Evolutionary conservation across 2,797 vertebrate species (phyloP), one percentile per base, ranked within the genome.

Genomic region (Sebastes miniatus): DNA sequence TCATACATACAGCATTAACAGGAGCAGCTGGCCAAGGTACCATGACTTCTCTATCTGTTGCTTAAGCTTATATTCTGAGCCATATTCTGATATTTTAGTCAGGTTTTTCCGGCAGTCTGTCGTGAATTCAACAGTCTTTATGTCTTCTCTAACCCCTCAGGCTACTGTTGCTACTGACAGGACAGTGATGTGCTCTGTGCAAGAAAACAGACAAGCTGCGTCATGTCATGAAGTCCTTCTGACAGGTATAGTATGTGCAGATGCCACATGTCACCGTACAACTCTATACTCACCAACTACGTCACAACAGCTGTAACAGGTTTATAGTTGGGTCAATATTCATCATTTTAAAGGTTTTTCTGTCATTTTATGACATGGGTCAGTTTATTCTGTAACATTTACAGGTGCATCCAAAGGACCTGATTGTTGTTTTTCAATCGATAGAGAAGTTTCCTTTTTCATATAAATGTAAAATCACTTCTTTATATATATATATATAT

Each of bases 181-280:
- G 27, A 58, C 18, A 39, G 36, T 39, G 9, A 70, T 5, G 34
- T 34, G 14, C 24, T 13, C 12, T 29, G 29, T 25, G 8, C 29
- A 36, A 54, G n/a, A 66, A 50, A 39, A 62, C 32, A 27, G 36
- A 81, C 88, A 81, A 20, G 86, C 20, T 72, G 47, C 2, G 4
- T 69, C 86, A 64, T 52, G 81, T 58, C 14, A 6, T 8, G 18
- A 61, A 24, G 20, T 52, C 63, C 11, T 9, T 13, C 25, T 56
- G 39, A 61, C 25, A 47, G 5, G 4, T 29, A 29, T 47, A 1
- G 24, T 24, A 57, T 43, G 52, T 66, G 18, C 32, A 29, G n/a
- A 59, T 27, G 16, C 3, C 50, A 70, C 11, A 39, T 6, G 27
- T 71, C 10, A 7, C 8, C 68, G 25, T 47, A 20, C 1, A 6